These are phyloP conservation scores for Trilocha varians DNA, from an alignment of 2,888 invertebrate species.

Conservation along the genomic window DNA sequence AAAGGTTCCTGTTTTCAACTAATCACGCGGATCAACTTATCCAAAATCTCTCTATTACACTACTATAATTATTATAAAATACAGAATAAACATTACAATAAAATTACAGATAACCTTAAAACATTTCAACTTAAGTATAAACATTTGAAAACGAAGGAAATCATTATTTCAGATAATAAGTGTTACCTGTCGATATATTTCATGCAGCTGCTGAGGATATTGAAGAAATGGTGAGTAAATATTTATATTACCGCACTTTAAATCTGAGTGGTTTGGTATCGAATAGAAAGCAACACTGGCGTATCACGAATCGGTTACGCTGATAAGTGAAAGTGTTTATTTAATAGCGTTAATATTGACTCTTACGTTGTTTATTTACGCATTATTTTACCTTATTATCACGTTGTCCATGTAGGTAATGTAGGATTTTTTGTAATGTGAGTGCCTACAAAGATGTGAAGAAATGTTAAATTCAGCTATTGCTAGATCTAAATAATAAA, in stretches of 20 bases:
- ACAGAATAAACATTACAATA: too few species aligned
- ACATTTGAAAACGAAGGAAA: conserved; percentile 4
- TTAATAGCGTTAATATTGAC: background rate
- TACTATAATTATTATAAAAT: too few species aligned
- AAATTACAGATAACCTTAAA: too few species aligned
- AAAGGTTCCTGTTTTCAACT: too few species aligned
- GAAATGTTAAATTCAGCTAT: too few species aligned
- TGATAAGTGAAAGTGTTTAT: background rate
- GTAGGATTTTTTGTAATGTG: too few species aligned
- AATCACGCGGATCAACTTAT: too few species aligned
- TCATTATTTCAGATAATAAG: conserved; percentile 22
- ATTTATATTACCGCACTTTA: conserved; percentile 8
- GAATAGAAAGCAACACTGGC: conserved; percentile 3
- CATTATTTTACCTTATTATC: background rate
- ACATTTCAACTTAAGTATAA: too few species aligned
- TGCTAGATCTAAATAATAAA: too few species aligned
- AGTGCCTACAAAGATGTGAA: too few species aligned
- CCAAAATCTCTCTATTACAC: too few species aligned
- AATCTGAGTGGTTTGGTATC: conserved; percentile 4
- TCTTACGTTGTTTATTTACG: background rate
- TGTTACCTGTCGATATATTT: conserved; percentile 9
- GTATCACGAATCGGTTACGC: conserved; percentile 1
- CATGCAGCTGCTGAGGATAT: conserved; percentile 27
- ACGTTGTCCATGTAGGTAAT: too few species aligned
- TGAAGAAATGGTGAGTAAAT: conserved; percentile 31